These are phyloP conservation scores for Sphaerodactylus townsendi DNA, from an alignment of 2,113 vertebrate species.

Conservation along the genomic window DNA sequence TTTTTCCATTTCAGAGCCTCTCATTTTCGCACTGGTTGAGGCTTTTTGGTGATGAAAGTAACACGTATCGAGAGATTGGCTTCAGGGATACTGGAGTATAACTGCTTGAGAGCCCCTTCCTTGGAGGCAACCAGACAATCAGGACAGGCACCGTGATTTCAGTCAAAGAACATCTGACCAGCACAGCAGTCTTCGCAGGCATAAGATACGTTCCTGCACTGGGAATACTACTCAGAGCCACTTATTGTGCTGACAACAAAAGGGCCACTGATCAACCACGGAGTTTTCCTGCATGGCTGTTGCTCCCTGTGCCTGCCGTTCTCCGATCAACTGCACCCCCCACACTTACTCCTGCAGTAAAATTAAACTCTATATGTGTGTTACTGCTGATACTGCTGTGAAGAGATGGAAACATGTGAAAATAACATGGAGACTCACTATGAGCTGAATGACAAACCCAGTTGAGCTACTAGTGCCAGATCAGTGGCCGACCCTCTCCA, in stretches of 20 bases:
- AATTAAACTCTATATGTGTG: background rate
- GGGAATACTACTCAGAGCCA: background rate
- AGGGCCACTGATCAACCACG: background rate
- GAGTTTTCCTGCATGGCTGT: background rate
- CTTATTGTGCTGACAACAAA: background rate
- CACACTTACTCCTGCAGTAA: background rate
- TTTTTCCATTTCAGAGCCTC: background rate
- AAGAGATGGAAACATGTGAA: too few species aligned
- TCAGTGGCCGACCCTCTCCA: too few species aligned
- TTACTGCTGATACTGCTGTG: too few species aligned
- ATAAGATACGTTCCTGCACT: background rate
- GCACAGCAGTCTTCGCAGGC: background rate
- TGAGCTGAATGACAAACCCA: too few species aligned
- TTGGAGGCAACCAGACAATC: background rate
- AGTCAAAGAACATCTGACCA: background rate
- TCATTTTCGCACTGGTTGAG: background rate
- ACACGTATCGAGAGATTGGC: background rate
- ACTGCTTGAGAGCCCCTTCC: too few species aligned
- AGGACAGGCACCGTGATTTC: background rate
- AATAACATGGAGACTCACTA: too few species aligned
- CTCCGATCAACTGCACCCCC: background rate
- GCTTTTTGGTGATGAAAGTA: background rate
- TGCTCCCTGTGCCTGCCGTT: too few species aligned
- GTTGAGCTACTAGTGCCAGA: too few species aligned
- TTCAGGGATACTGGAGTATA: background rate